Conservation (phyloP, 1,140 invertebrate genomes). For the Dreissena rostriformis region DNA sequence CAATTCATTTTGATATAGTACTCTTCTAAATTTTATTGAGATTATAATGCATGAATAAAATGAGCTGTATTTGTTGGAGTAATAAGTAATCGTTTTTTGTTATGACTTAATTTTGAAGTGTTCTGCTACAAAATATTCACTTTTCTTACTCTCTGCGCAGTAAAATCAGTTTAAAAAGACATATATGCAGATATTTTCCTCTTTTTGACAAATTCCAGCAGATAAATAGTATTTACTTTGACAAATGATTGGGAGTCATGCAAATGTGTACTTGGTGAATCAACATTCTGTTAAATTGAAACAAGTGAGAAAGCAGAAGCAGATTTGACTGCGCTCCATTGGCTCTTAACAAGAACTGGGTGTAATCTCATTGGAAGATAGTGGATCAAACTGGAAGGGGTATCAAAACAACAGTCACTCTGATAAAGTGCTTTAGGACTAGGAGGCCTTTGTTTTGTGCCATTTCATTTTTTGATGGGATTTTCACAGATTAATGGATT, state of each 20-base stretch:
- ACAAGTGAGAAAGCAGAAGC: not conserved
- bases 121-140: no score
- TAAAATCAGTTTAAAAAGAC: no score
- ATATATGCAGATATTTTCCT: not conserved
- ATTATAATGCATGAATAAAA: no score
- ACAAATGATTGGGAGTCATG: not conserved
- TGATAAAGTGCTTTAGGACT: slow-evolving; percentile 14
- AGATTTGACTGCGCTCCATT: not conserved
- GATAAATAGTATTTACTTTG: not conserved
- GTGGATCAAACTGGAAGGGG: slow-evolving; percentile 11
- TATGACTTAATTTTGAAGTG: no score
- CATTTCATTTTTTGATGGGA: slow-evolving; percentile 32
- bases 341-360: not conserved
- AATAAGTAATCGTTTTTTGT: no score
- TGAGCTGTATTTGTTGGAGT: no score
- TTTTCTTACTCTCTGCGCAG: no score
- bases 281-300: not conserved
- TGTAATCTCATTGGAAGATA: not conserved
- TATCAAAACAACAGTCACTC: slow-evolving; percentile 32
- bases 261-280: not conserved
- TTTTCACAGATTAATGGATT: slow-evolving; percentile 35
- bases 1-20: no score
- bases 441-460: not conserved
- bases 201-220: slow-evolving; percentile 5
- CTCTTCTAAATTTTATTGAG: no score